Percentiles rank a stretch among this genome's conserved stretches.
phyloP scores from a whole-genome alignment of 1,140 invertebrate species.

The Rhagoletis pomonella region DNA sequence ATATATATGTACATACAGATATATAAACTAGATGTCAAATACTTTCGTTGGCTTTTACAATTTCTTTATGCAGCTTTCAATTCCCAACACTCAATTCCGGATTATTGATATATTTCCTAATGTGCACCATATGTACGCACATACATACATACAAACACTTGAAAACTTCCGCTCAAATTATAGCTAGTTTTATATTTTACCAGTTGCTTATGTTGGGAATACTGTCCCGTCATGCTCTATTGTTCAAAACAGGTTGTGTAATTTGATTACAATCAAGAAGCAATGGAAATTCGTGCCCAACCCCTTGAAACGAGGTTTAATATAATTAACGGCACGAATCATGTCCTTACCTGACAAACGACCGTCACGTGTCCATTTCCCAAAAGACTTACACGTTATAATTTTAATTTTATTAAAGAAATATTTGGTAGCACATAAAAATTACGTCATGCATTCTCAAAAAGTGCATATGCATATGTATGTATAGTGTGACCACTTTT shows the following conservation, averaged over 20 bases:
- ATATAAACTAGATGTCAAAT: no score
- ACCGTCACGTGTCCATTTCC: constrained; percentile 73
- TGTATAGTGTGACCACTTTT: no score
- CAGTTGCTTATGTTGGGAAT: constrained; percentile 7
- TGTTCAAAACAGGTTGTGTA: constrained; percentile 69
- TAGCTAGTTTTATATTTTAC: constrained; percentile 41
- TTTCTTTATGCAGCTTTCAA: no score
- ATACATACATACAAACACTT: background rate
- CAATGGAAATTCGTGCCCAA: constrained; percentile 46
- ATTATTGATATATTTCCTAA: no score
- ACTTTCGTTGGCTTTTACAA: no score
- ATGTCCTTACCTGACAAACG: constrained; percentile 74
- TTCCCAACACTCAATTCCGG: no score
- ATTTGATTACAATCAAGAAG: constrained; percentile 73
- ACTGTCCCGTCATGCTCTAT: constrained; percentile 33
- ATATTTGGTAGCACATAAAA: constrained; percentile 61
- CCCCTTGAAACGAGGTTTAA: constrained; percentile 68
- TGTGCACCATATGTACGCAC: background rate
- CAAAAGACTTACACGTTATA: constrained; percentile 73
- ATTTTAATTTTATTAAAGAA: constrained; percentile 74
- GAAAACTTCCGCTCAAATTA: constrained; percentile 15
- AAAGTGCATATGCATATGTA: no score
- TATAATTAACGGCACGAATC: constrained; percentile 74
- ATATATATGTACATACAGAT: no score
- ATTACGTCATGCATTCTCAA: background rate